Evolutionary conservation across 2,888 invertebrate genomes (phyloP).

Genomic region (Periphyllus acericola): DNA sequence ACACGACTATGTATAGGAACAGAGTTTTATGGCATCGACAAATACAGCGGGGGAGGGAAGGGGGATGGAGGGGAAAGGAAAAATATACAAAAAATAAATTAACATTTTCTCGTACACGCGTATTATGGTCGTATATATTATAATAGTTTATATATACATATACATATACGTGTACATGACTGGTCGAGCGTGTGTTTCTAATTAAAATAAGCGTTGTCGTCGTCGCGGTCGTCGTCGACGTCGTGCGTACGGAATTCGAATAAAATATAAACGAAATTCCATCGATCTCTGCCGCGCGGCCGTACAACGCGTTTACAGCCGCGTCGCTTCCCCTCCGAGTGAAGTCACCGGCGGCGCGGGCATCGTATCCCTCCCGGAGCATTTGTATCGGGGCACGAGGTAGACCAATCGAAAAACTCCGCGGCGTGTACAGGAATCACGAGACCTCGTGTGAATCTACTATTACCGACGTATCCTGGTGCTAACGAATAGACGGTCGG

Average conservation of each 20-base stretch:
- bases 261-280: conserved; percentile 41
- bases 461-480: too few relatives aligned
- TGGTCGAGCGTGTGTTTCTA: conserved; percentile 32
- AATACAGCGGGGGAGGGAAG: background rate
- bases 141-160: too few relatives aligned
- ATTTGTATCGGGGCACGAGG: background rate
- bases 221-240: background rate
- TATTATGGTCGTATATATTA: background rate
- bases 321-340: too few relatives aligned
- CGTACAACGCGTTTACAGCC: background rate
- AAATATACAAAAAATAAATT: background rate
- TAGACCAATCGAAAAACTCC: too few relatives aligned
- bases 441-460: too few relatives aligned
- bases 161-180: background rate
- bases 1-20: background rate
- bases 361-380: background rate
- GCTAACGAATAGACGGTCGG: too few relatives aligned
- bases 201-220: conserved; percentile 36
- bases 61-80: too few relatives aligned
- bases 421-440: background rate
- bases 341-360: too few relatives aligned
- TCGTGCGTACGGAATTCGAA: conserved; percentile 16
- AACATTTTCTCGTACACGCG: conserved; percentile 1
- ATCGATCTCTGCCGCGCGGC: background rate
- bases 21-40: background rate